Conservation (phyloP, 2,797 vertebrate genomes). For the Rhyacichthys aspro region DNA sequence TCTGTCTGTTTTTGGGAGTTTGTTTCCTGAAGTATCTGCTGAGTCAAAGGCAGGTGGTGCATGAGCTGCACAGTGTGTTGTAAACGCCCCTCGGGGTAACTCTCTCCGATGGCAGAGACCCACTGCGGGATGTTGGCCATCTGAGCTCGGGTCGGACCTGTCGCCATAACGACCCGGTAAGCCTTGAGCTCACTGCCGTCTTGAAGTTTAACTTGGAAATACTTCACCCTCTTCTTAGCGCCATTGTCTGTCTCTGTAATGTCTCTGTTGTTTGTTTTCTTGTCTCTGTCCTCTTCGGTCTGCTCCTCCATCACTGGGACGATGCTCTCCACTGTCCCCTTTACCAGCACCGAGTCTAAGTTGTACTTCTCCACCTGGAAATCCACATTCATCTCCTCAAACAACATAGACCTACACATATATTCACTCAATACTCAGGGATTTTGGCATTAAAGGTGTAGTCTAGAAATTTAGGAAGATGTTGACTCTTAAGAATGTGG, state of each 20-base stretch:
- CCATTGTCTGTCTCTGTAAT: not conserved
- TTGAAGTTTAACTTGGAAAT: slow-evolving; percentile 74
- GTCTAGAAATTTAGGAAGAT: too few species aligned
- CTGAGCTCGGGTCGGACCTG: slow-evolving; percentile 79
- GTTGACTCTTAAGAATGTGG: too few species aligned
- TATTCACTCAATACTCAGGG: too few species aligned
- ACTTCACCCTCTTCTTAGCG: slow-evolving; percentile 51
- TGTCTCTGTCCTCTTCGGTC: slow-evolving; percentile 4
- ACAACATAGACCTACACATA: not conserved
- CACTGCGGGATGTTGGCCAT: slow-evolving; percentile 83
- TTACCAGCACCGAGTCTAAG: slow-evolving; percentile 71
- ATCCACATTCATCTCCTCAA: slow-evolving; percentile 31
- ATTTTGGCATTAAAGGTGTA: too few species aligned
- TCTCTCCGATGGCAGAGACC: slow-evolving; percentile 74
- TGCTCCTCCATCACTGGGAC: slow-evolving; percentile 53
- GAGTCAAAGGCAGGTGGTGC: slow-evolving; percentile 61
- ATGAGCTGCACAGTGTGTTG: slow-evolving; percentile 81
- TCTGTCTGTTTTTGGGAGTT: slow-evolving; percentile 21
- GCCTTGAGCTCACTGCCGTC: slow-evolving; percentile 67
- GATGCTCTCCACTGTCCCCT: slow-evolving; percentile 79
- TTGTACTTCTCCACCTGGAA: slow-evolving; percentile 74
- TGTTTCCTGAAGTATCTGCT: slow-evolving; percentile 31
- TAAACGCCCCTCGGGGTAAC: slow-evolving; percentile 77
- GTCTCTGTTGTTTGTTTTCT: not conserved
- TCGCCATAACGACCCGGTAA: slow-evolving; percentile 74